Conservation (phyloP, 1,140 invertebrate species). For the Meloidogyne chitwoodi region DNA sequence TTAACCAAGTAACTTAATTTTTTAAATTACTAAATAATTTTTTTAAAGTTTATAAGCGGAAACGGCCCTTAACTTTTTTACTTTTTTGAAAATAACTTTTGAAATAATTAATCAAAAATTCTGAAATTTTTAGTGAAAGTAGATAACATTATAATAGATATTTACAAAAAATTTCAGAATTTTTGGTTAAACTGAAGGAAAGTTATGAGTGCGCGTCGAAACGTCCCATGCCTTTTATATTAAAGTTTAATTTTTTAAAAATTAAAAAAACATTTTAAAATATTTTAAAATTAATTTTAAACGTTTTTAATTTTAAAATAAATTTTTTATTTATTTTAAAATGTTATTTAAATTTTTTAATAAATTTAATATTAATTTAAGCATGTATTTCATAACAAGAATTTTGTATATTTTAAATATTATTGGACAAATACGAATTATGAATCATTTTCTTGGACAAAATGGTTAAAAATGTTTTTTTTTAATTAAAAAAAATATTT, state of each 20-base stretch:
- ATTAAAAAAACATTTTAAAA: not conserved
- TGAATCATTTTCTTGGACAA: slow-evolving; percentile 63
- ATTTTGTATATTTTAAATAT: slow-evolving; percentile 63
- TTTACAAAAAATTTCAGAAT: too few species aligned
- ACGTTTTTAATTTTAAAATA: not conserved
- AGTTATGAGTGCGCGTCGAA: too few species aligned
- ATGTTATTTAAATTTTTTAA: not conserved
- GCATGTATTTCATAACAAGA: slow-evolving; percentile 63
- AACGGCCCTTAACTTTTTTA: too few species aligned
- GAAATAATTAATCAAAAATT: too few species aligned
- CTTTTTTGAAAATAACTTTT: too few species aligned
- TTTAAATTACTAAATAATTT: not conserved
- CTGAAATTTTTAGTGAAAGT: too few species aligned
- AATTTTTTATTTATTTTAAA: not conserved
- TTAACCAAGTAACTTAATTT: slow-evolving; percentile 19
- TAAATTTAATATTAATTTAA: slow-evolving; percentile 11
- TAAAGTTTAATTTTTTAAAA: not conserved
- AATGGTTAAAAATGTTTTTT: not conserved
- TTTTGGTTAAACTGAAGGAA: too few species aligned
- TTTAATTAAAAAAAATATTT: not conserved
- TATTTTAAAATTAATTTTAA: not conserved
- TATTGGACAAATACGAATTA: slow-evolving; percentile 64
- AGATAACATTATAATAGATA: too few species aligned
- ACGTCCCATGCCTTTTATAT: not conserved
- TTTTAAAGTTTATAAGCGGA: not conserved